Evolutionary conservation across 2,888 invertebrate species (phyloP).

Genomic region (Malacosoma neustria): DNA sequence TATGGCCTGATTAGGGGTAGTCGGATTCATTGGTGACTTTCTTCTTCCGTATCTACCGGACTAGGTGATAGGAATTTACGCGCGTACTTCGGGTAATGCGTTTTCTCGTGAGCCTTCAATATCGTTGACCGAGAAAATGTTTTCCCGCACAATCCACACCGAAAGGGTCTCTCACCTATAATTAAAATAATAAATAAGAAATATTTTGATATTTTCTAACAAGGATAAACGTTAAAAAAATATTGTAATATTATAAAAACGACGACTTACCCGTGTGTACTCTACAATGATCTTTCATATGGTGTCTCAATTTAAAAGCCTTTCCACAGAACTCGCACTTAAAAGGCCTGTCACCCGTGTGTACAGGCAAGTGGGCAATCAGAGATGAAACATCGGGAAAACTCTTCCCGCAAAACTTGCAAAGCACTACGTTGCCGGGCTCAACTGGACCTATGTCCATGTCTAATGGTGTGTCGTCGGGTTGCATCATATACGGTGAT

Average conservation of each 20-base stretch:
- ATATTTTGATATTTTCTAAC: not conserved
- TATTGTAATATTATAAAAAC: not conserved
- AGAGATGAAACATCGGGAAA: slow-evolving; percentile 93
- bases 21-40: slow-evolving; percentile 79
- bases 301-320: slow-evolving; percentile 93
- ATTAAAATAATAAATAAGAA: slow-evolving; percentile 11
- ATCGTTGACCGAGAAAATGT: slow-evolving; percentile 94
- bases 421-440: slow-evolving; percentile 86
- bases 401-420: slow-evolving; percentile 95
- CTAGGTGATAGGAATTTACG: slow-evolving; percentile 92
- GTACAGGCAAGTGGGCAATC: slow-evolving; percentile 90
- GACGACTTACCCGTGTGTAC: slow-evolving; percentile 86
- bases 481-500: slow-evolving; percentile 61
- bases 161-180: slow-evolving; percentile 88
- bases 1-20: slow-evolving; percentile 7
- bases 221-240: no score
- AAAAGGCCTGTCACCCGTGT: slow-evolving; percentile 93
- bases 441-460: slow-evolving; percentile 75
- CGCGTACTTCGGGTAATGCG: slow-evolving; percentile 93
- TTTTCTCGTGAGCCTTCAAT: slow-evolving; percentile 94
- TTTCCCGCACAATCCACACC: slow-evolving; percentile 91
- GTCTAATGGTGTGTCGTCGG: slow-evolving; percentile 77
- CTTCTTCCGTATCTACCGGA: slow-evolving; percentile 88
- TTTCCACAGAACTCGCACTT: slow-evolving; percentile 96
- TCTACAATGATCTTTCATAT: slow-evolving; percentile 96